These are phyloP conservation scores for Lepidurus couesii DNA, from an alignment of 1,140 invertebrate species.

Conservation along the genomic window DNA sequence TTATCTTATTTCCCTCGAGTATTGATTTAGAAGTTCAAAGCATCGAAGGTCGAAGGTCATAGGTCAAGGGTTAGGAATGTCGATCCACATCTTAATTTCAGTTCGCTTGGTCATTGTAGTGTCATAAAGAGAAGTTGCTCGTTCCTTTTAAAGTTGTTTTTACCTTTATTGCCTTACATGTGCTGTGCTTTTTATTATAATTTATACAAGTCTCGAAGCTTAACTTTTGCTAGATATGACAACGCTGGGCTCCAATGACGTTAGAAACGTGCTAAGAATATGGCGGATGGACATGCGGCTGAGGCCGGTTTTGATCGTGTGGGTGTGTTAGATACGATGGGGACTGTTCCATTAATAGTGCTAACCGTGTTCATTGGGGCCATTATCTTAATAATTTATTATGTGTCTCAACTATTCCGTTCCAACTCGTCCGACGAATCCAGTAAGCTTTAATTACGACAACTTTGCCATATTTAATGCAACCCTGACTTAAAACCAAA, in stretches of 20 bases:
- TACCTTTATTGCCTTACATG: no score
- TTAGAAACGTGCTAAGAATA: slow-evolving; percentile 7
- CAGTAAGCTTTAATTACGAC: neutral
- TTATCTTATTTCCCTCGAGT: no score
- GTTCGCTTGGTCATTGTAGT: no score
- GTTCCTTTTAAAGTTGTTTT: no score
- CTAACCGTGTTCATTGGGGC: slow-evolving; percentile 18
- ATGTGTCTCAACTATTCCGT: neutral
- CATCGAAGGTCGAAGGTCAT: neutral
- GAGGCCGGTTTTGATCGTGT: neutral
- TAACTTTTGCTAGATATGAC: neutral
- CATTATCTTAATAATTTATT: neutral
- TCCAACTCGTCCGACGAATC: neutral
- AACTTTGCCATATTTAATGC: neutral
- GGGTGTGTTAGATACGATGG: neutral
- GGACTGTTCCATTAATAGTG: neutral
- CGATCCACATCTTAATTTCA: neutral
- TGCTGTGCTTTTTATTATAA: no score
- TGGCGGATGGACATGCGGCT: slow-evolving; percentile 10
- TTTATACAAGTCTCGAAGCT: neutral
- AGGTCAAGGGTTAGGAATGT: neutral
- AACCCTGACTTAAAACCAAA: neutral
- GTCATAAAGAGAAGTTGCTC: no score
- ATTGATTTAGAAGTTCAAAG: neutral
- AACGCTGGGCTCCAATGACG: neutral